Evolutionary conservation across 1,140 invertebrate genomes (phyloP).

Genomic region (Sinonovacula constricta): DNA sequence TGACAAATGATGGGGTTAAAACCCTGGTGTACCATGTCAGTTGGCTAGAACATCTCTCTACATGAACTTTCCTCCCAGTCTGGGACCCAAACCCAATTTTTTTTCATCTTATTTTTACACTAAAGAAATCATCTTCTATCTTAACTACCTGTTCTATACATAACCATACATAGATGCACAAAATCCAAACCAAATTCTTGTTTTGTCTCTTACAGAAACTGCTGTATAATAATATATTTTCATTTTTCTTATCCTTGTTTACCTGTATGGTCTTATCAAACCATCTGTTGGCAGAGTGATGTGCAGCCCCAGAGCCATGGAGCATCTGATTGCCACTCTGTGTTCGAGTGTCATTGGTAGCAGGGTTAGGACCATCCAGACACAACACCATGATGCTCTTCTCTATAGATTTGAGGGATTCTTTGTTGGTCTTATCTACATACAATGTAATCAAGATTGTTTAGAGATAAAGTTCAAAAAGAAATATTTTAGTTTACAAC

Average conservation of each 20-base stretch:
- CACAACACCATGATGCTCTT: constrained; percentile 80
- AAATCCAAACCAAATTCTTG: background rate
- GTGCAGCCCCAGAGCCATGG: constrained; percentile 91
- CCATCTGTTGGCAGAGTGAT: constrained; percentile 95
- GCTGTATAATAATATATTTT: background rate
- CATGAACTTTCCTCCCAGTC: too few species aligned
- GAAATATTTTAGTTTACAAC: too few species aligned
- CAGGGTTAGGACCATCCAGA: constrained; percentile 75
- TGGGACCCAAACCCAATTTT: background rate
- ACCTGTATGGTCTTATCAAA: constrained; percentile 98
- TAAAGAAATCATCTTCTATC: background rate
- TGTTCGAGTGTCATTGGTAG: constrained; percentile 40
- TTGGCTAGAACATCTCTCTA: too few species aligned
- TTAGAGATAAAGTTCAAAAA: too few species aligned
- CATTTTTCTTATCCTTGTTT: constrained; percentile 32
- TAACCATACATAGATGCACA: background rate
- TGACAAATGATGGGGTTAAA: too few species aligned
- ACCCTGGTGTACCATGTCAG: too few species aligned
- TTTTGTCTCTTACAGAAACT: background rate
- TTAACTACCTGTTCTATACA: background rate
- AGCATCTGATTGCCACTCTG: constrained; percentile 85
- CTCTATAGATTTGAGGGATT: constrained; percentile 73
- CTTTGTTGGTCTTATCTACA: constrained; percentile 72
- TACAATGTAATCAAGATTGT: too few species aligned
- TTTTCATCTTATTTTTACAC: background rate